Evolutionary conservation across 2,888 invertebrate genomes (phyloP), one percentile per base, ranked within the genome.

Genomic region (Steinernema carpocapsae): DNA sequence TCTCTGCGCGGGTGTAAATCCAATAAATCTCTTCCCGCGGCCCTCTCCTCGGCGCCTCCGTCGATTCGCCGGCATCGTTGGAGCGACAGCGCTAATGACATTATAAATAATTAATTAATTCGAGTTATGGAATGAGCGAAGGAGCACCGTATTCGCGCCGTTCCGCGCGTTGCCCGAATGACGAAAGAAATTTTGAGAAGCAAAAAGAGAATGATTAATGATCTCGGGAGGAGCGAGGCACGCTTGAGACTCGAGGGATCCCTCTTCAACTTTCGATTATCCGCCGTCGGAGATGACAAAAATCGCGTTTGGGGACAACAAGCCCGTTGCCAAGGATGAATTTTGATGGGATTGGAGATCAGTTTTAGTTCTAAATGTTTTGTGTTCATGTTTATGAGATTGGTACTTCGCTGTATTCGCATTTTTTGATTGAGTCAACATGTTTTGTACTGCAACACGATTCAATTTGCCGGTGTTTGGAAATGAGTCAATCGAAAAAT

Each of bases 61-160:
- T 3, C 56, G n/a, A n/a, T n/a, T n/a, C n/a, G n/a, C n/a, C n/a
- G n/a, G n/a, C n/a, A n/a, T n/a, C n/a, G n/a, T n/a, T n/a, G n/a
- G 56, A 56, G 22, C 56, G 56, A 56, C 56, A 56, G 6, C 22
- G 56, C 56, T 56, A 56, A 56, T 56, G 56, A 56, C 26, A 56
- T 56, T 56, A 56, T 56, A 56, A 56, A 56, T 56, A 56, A 56
- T 56, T 56, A 56, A 56, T 56, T 56, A 56, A 56, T 56, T 56
- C 56, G 56, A 56, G 24, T 56, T 56, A 56, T 56, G 56, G 56
- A 56, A 56, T 56, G 56, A 26, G 10, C 56, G 56, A 56, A 24
- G 24, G 56, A 14, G 12, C 56, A 56, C 56, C 56, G 56, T 56
- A 56, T 26, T 6, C 56, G 24, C 7, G 2, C 24, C 22, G 56